phyloP scores from a whole-genome alignment of 1,140 invertebrate species.

The Drosophila serrata region DNA sequence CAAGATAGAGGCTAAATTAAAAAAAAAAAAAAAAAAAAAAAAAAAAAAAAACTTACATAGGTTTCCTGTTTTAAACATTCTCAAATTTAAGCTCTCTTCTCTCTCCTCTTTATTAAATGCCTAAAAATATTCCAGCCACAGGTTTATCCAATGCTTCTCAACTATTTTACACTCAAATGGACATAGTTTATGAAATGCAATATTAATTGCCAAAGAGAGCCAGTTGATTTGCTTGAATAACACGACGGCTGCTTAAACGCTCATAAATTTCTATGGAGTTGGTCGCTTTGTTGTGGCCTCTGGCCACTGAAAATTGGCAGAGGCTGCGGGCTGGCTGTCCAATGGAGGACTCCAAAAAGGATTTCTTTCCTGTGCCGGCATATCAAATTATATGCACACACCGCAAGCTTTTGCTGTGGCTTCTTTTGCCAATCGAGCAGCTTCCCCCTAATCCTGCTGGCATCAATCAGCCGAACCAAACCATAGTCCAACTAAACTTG shows the following conservation, averaged over 20 bases:
- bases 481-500: slow-evolving; percentile 10
- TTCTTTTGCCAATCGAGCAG: slow-evolving; percentile 57
- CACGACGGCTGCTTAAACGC: slow-evolving; percentile 32
- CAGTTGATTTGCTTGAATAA: slow-evolving; percentile 19
- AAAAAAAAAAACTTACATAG: too few species aligned
- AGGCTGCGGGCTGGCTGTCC: background rate
- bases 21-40: too few species aligned
- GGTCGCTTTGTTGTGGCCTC: slow-evolving; percentile 51
- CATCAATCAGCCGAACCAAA: slow-evolving; percentile 35
- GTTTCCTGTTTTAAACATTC: background rate
- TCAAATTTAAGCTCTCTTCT: too few species aligned
- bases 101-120: background rate
- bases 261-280: slow-evolving; percentile 29
- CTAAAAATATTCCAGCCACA: slow-evolving; percentile 14
- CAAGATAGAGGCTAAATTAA: too few species aligned
- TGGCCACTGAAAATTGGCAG: slow-evolving; percentile 21
- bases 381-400: slow-evolving; percentile 70
- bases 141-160: slow-evolving; percentile 1
- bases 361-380: slow-evolving; percentile 49
- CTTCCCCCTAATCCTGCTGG: slow-evolving; percentile 9
- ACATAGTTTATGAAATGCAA: slow-evolving; percentile 1
- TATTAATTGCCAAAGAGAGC: slow-evolving; percentile 34
- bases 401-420: slow-evolving; percentile 80
- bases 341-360: slow-evolving; percentile 20
- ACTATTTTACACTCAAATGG: slow-evolving; percentile 34